Percentiles rank a stretch among this genome's conserved stretches.
Evolutionary conservation across 2,888 invertebrate genomes (phyloP).

Genomic region (Cremastinae sp.): DNA sequence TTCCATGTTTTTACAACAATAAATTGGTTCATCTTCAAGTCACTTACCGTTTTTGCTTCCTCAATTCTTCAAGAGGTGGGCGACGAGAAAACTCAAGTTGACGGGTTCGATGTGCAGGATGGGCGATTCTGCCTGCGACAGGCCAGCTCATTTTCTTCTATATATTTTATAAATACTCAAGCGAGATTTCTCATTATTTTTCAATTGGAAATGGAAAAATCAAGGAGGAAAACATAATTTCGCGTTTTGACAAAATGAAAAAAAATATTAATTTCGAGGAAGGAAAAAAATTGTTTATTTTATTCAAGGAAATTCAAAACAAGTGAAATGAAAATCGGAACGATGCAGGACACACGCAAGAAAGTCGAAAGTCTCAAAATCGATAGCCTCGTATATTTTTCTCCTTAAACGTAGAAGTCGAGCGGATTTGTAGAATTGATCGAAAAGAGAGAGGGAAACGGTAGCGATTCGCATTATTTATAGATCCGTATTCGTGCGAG

Average conservation of each 20-base stretch:
- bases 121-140: conserved; percentile 70
- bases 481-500: conserved; percentile 34
- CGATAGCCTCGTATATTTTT: conserved; percentile 15
- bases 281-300: neutral
- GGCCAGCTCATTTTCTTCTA: conserved; percentile 63
- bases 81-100: conserved; percentile 63
- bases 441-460: conserved; percentile 25
- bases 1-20: conserved; percentile 53
- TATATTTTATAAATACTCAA: conserved; percentile 33
- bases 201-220: conserved; percentile 71
- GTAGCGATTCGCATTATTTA: conserved; percentile 42
- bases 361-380: neutral
- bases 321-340: neutral
- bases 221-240: neutral
- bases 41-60: conserved; percentile 43
- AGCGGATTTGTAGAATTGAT: conserved; percentile 39
- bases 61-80: conserved; percentile 69
- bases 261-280: neutral
- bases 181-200: conserved; percentile 72
- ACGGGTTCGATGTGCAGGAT: conserved; percentile 45
- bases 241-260: neutral
- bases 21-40: conserved; percentile 69
- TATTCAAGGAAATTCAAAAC: conserved; percentile 3
- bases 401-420: conserved; percentile 22
- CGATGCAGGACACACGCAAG: neutral